These are phyloP conservation scores for Thera obeliscata DNA, from an alignment of 2,888 invertebrate genomes.

Conservation along the genomic window DNA sequence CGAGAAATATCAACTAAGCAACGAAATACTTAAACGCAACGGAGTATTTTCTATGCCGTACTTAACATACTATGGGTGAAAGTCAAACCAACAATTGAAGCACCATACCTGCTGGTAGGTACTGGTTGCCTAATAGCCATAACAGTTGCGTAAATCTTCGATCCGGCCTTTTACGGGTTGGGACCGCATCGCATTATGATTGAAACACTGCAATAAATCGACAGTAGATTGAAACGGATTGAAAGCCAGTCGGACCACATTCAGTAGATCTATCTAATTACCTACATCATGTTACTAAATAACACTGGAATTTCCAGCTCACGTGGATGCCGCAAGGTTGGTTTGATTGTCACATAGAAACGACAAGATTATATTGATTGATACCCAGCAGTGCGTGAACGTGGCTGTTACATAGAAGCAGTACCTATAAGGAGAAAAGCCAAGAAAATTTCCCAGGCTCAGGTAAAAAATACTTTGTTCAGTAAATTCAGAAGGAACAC, in stretches of 20 bases:
- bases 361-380: too few relatives aligned
- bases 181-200: slow-evolving; percentile 40
- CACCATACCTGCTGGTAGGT: slow-evolving; percentile 10
- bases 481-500: too few relatives aligned
- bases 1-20: too few relatives aligned
- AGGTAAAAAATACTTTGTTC: too few relatives aligned
- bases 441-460: too few relatives aligned
- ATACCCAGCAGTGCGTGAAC: too few relatives aligned
- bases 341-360: too few relatives aligned
- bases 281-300: not conserved
- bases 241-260: slow-evolving; percentile 20
- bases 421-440: too few relatives aligned
- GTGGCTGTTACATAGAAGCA: too few relatives aligned
- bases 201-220: slow-evolving; percentile 27
- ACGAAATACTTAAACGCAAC: too few relatives aligned
- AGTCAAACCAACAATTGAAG: slow-evolving; percentile 46
- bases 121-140: slow-evolving; percentile 34
- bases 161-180: slow-evolving; percentile 39
- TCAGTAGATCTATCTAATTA: not conserved
- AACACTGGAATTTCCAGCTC: not conserved
- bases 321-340: too few relatives aligned
- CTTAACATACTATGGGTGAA: slow-evolving; percentile 43
- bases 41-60: too few relatives aligned
- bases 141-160: slow-evolving; percentile 46
- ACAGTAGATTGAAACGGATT: slow-evolving; percentile 22